These are phyloP conservation scores for Oreamnos americanus DNA, from an alignment of 2,113 vertebrate species.

Conservation along the genomic window DNA sequence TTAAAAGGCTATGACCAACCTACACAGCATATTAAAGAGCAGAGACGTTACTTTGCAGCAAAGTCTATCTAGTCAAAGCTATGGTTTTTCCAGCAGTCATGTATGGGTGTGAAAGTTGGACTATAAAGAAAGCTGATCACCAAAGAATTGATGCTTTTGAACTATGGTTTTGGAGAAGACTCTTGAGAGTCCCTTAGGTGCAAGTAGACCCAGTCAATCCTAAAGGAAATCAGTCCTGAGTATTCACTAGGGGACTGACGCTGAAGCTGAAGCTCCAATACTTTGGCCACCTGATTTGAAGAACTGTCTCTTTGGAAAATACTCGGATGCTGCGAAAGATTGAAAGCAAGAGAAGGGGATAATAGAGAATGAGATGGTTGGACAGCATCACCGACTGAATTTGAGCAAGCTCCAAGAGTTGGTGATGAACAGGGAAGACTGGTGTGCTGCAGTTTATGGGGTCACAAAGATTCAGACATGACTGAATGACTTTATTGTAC, in stretches of 20 bases:
- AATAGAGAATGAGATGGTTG: neutral
- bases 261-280: neutral
- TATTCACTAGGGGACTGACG: neutral
- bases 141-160: neutral
- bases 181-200: neutral
- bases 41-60: neutral
- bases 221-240: neutral
- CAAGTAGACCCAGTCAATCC: neutral
- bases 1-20: neutral
- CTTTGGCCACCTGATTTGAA: neutral
- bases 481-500: neutral
- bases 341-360: neutral
- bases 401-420: neutral
- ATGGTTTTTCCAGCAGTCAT: neutral
- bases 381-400: neutral
- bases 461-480: neutral
- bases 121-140: neutral
- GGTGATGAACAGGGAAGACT: neutral
- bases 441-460: neutral
- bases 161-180: neutral
- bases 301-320: neutral
- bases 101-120: neutral
- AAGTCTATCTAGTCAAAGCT: neutral
- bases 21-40: neutral
- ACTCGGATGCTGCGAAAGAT: neutral